A percentile compares a stretch with the other conserved stretches of the same genome.
Evolutionary conservation across 2,113 vertebrate genomes (phyloP).

Genomic region (Aix galericulata): DNA sequence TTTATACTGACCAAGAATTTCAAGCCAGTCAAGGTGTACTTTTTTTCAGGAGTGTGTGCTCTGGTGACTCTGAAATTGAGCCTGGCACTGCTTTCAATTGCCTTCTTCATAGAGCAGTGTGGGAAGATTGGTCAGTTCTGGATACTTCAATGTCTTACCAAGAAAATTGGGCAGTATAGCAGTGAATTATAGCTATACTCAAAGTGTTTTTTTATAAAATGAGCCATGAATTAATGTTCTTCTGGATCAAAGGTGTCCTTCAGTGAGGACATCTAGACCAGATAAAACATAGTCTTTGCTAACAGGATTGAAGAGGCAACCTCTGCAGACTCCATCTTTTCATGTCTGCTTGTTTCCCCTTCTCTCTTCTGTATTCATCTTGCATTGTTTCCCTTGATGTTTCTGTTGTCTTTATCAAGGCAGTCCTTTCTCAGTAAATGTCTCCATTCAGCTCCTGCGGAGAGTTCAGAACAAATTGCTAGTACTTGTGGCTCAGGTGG

Average conservation of each 20-base stretch:
- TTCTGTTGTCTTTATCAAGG: not conserved
- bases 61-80: not conserved
- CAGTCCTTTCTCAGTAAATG: constrained; percentile 29
- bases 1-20: not conserved
- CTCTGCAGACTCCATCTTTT: not conserved
- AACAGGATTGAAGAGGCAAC: not conserved
- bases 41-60: not conserved
- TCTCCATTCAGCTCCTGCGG: constrained; percentile 2
- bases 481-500: not conserved
- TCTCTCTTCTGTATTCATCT: not conserved
- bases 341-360: not conserved
- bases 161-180: not conserved
- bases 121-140: not conserved
- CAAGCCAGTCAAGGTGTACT: not conserved
- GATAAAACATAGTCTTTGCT: not conserved
- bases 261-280: not conserved
- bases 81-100: not conserved
- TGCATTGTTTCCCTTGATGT: not conserved
- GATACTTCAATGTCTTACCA: not conserved
- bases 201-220: not conserved
- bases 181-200: rapidly evolving
- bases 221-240: not conserved
- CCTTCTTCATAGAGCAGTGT: not conserved
- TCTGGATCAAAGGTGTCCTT: not conserved
- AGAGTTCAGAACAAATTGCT: not conserved